Base-by-base conservation (phyloP, 2,888 invertebrate species). In the Lithophane ornitopus region DNA sequence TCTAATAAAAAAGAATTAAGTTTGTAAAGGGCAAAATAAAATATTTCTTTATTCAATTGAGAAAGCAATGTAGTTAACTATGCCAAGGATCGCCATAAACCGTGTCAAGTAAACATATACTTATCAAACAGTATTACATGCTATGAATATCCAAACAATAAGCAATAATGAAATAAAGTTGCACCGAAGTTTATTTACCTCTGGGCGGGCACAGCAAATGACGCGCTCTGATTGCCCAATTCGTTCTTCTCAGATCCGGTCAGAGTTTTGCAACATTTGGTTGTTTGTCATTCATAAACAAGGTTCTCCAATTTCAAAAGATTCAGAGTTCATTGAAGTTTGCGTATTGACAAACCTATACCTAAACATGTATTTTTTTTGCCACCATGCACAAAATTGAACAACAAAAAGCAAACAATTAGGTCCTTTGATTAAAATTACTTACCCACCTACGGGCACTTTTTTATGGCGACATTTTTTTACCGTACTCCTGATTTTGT, bases 111-210 rank as follows among this genome's bases (percentile, higher is more conserved):
- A 73, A 81, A 86, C 78, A 78, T 69, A 66, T 58, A 80, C 70
- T 76, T 81, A 83, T 76, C 83, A 84, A 87, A 86, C 70, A 72
- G 9, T 56, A 70, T 67, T 65, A 84, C 78, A 72, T 72, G 70
- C 58, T 66, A 61, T 73, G 70, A 70, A 75, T 75, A 78, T 76
- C 46, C 76, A 89, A 88, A 85, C 87, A 81, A n/a, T n/a, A n/a
- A 80, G 78, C 75, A 75, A 82, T 85, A 80, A 82, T 87, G 86
- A 56, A 87, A 87, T 86, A 82, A 83, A 79, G 72, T 77, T 76
- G 82, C 70, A 72, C 82, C 86, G 7, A 88, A 86, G 89, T 81
- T 87, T 91, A 79, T 90, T 91, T 89, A 91, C 88, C 89, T 79
- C 91, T 90, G 92, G 91, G 89, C 88, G 89, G 87, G 85, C 59